Evolutionary conservation across 1,140 invertebrate species (phyloP).

Genomic region (Pseudomyrmex gracilis): DNA sequence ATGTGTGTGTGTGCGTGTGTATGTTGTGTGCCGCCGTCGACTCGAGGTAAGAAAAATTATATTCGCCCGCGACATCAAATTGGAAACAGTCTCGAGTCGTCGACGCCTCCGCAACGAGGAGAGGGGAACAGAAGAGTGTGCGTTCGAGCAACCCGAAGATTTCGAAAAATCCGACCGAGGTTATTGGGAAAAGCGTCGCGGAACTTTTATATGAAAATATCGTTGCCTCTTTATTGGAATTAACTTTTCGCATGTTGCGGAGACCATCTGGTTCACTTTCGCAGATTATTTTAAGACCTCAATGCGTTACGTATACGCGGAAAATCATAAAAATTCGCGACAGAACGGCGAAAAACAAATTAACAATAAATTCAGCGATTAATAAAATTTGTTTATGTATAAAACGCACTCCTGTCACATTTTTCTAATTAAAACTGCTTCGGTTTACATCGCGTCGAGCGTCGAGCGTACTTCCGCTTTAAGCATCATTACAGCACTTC

Average conservation of each 20-base stretch:
- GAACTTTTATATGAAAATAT: constrained; percentile 61
- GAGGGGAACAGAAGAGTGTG: constrained; percentile 10
- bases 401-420: neutral
- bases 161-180: constrained; percentile 47
- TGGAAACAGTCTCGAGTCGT: constrained; percentile 56
- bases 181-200: constrained; percentile 47
- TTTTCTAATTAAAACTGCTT: constrained; percentile 33
- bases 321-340: neutral
- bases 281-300: constrained; percentile 10
- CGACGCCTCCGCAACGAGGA: constrained; percentile 36
- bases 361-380: no score
- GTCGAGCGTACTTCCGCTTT: constrained; percentile 34
- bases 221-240: constrained; percentile 44
- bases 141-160: constrained; percentile 37
- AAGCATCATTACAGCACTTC: constrained; percentile 49
- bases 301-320: neutral
- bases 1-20: no score
- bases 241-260: constrained; percentile 17
- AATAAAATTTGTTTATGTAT: neutral
- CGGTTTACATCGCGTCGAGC: constrained; percentile 29
- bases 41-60: constrained; percentile 57
- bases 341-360: neutral
- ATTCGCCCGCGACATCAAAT: constrained; percentile 57
- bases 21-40: constrained; percentile 15
- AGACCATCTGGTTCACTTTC: constrained; percentile 25